Percentiles rank a stretch among this genome's conserved stretches.
These are phyloP conservation scores for Colossoma macropomum DNA, from an alignment of 2,113 vertebrate genomes.

Conservation along the genomic window DNA sequence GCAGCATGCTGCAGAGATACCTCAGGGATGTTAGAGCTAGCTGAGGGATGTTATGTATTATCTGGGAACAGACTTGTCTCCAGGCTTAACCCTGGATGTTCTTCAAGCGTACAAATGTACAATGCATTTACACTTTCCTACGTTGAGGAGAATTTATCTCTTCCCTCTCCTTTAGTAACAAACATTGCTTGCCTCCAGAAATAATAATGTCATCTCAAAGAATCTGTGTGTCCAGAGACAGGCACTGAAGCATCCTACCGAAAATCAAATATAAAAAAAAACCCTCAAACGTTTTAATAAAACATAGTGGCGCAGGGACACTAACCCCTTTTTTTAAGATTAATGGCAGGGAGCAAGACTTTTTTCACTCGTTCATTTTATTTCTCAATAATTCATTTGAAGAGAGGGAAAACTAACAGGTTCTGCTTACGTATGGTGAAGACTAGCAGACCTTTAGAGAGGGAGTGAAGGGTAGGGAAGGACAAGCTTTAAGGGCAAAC, in stretches of 20 bases:
- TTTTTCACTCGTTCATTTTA: conserved; percentile 58
- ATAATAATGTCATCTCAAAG: conserved; percentile 58
- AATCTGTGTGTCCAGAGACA: conserved; percentile 32
- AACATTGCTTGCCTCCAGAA: conserved; percentile 55
- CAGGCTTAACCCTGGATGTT: conserved; percentile 30
- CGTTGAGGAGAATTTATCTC: conserved; percentile 17
- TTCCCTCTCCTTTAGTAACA: conserved; percentile 31
- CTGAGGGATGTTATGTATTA: not conserved
- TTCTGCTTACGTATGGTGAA: conserved; percentile 43
- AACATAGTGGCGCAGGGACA: conserved; percentile 60
- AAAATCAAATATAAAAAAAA: conserved; percentile 52
- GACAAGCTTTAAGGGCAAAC: not conserved
- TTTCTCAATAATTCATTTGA: conserved; percentile 70
- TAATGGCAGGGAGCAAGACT: conserved; percentile 48
- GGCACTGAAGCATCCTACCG: conserved; percentile 46
- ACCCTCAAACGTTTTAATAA: conserved; percentile 61
- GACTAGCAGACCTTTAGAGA: conserved; percentile 51
- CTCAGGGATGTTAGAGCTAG: conserved; percentile 29
- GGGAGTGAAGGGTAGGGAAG: conserved; percentile 47
- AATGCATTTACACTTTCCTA: conserved; percentile 47
- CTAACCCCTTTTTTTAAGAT: conserved; percentile 50
- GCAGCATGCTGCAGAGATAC: not conserved
- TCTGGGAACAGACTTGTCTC: not conserved
- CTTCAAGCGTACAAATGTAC: conserved; percentile 55
- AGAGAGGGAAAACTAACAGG: conserved; percentile 45